A percentile compares a stretch with the other conserved stretches of the same genome.
phyloP scores from a whole-genome alignment of 30 jellyfish, hydroid and myxozoan species.

The Hydra vulgaris region DNA sequence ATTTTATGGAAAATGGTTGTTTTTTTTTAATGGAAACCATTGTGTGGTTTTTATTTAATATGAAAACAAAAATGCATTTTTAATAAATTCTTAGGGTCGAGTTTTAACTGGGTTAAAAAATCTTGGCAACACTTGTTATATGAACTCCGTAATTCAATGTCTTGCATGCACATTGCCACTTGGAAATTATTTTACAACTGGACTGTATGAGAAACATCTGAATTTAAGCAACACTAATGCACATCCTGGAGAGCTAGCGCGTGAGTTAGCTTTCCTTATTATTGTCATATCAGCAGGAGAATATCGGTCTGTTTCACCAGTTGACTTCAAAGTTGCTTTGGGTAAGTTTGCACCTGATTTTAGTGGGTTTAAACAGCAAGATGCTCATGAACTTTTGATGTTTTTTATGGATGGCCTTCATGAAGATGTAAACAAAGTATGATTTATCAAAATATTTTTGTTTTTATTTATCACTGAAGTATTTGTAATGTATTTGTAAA shows the following conservation, averaged over 20 bases:
- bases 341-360: slow-evolving; percentile 71
- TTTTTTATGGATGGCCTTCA: slow-evolving; percentile 80
- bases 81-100: slow-evolving; percentile 53
- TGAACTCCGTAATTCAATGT: slow-evolving; percentile 82
- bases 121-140: slow-evolving; percentile 94
- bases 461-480: too few relatives aligned
- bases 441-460: too few relatives aligned
- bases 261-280: slow-evolving; percentile 73
- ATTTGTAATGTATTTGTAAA: too few relatives aligned
- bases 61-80: not conserved
- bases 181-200: slow-evolving; percentile 41
- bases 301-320: slow-evolving; percentile 90
- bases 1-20: too few relatives aligned
- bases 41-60: not conserved
- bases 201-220: slow-evolving; percentile 39
- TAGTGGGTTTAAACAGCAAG: slow-evolving; percentile 64
- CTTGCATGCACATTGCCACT: slow-evolving; percentile 60
- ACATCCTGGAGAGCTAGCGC: slow-evolving; percentile 56
- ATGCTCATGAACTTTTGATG: slow-evolving; percentile 83
- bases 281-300: slow-evolving; percentile 86
- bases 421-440: slow-evolving; percentile 74
- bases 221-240: slow-evolving; percentile 62
- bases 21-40: not conserved
- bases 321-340: slow-evolving; percentile 61
- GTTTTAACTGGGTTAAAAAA: slow-evolving; percentile 77